Base-by-base conservation (phyloP, 2,888 invertebrate species). In the Napeogenes sylphis region DNA sequence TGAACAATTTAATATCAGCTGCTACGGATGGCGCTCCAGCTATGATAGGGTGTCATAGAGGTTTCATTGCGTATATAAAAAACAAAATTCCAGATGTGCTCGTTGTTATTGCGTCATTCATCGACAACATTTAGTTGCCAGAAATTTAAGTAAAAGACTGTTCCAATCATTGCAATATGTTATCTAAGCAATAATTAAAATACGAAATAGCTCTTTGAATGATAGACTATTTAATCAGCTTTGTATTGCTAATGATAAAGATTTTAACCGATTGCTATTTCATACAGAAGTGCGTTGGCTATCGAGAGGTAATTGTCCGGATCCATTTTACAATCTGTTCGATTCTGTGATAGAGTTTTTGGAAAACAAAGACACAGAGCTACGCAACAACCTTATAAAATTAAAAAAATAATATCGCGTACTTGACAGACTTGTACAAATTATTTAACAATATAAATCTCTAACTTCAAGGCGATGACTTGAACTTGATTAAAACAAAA, bases 321-420 rank as follows among this genome's bases (percentile, higher is more conserved):
- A 56, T 69, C 68, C 68, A 66, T 70, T 69, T 70, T 70, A 68
- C 62, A 70, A 70, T 14, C 65, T 66, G 72, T 74, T 73, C 65
- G 69, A 73, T 62, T 73, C 74, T 67, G 72, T 75, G 12, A 59
- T 77, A 70, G 71, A 75, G 65, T 75, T 76, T 69, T 67, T 75
- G 58, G 73, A 75, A 71, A 75, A 42, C 56, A 74, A 72, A 76
- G 72, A 75, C 56, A 69, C 68, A 67, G 69, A 72, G 69, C 68
- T 78, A 71, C 69, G 66, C 65, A 61, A 71, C 61, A 77, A 75
- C 47, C 67, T 75, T 64, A 76, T 75, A n/a, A 69, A 59, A 64
- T n/a, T 72, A 65, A 67, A 74, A 75, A 64, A 76, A 71, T 71
- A 73, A 78, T 70, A 75, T 75, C 35, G 75, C 74, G 12, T 76